These are phyloP conservation scores for Heliocidaris erythrogramma DNA, from an alignment of 35 echinoderm and acorn worm species.

Conservation along the genomic window DNA sequence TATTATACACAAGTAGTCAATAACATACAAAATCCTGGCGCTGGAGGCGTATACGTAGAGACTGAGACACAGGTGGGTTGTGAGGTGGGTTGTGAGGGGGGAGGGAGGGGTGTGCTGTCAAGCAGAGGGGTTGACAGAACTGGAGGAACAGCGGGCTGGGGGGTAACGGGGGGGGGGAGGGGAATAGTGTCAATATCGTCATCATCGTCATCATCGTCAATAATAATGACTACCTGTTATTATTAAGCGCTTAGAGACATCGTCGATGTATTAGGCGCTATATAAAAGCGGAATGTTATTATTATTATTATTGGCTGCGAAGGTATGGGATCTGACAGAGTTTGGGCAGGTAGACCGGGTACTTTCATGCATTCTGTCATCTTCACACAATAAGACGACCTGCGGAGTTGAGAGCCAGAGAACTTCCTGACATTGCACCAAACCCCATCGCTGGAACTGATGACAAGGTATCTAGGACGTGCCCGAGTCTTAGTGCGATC, in stretches of 20 bases:
- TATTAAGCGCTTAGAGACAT: no score
- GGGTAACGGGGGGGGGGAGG: background rate
- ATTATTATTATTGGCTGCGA: no score
- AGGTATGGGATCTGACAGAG: background rate
- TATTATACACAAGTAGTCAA: no score
- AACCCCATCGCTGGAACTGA: conserved; percentile 46
- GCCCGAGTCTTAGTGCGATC: conserved; percentile 61
- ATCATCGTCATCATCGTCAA: no score
- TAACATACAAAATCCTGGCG: no score
- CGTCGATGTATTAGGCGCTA: no score
- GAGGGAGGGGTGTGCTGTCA: no score
- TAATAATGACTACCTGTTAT: no score
- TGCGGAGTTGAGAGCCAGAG: conserved; percentile 56
- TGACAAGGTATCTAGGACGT: conserved; percentile 49
- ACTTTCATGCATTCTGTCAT: conserved; percentile 58
- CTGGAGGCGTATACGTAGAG: no score
- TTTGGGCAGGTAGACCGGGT: background rate
- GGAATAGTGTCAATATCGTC: background rate
- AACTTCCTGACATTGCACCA: conserved; percentile 78
- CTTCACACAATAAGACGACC: conserved; percentile 50
- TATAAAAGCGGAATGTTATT: no score
- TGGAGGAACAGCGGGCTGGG: background rate
- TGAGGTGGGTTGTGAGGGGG: no score
- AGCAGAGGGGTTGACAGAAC: background rate
- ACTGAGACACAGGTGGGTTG: no score